Base-by-base conservation (phyloP, 2,797 vertebrate genomes). In the Esox masquinongy region DNA sequence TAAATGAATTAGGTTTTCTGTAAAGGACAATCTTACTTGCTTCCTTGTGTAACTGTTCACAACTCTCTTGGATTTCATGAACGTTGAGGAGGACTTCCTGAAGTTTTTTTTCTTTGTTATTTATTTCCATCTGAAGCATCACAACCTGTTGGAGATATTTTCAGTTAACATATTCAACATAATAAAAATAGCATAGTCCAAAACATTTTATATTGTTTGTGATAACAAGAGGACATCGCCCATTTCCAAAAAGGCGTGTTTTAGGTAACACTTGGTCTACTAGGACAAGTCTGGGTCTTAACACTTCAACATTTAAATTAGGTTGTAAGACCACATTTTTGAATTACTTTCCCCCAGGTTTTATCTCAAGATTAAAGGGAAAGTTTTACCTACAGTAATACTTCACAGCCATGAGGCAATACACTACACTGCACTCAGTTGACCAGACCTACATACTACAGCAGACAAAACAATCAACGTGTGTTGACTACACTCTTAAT, bases 81-180 rank as follows among this genome's bases (percentile, higher is more conserved):
- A 98, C 86, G 70, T 93, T 88, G 82, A 87, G 74, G 66, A 88
- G 88, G 71, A 95, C 79, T 63, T 94, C 90, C 84, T 91, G 88
- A 50, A 96, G 88, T 77, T 95, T 84, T 66, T 77, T 84, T 82
- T 96, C 94, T 84, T 94, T 96, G 51, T 95, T 91, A 77, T 83
- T 82, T 7, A 89, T 88, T 85, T 95, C 88, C 3, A 70, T 75
- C 77, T 93, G 89, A 76, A 98, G 90, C 69, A 77, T 73, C 80
- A 87, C 87, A 70, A 96, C 91, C 98, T 98, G 74, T 70, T 68
- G 61, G 36, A 71, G 64, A 88, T 31, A 64, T 1, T 86, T 56
- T 6, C 2, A 1, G 1, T 64, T 49, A 43, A 0, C 1, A 68
- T 67, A 29, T 29, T 34, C 15, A 3, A 36, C 3, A 67, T 24